Evolutionary conservation across 1,140 invertebrate species (phyloP).

Genomic region (Pseudachorutes palmiensis): DNA sequence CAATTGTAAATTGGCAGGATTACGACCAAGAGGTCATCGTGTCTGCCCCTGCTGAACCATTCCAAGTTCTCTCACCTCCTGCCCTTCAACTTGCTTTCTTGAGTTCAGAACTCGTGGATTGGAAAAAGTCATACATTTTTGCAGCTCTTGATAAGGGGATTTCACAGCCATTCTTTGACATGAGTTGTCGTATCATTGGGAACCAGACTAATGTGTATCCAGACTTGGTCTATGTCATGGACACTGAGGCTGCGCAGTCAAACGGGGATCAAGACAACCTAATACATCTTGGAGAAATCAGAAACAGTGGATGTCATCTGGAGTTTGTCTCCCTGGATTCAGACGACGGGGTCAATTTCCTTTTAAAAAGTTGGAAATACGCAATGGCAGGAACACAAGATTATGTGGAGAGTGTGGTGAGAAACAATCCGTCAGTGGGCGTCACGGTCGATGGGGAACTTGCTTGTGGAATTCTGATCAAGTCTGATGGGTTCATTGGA

Average conservation of each 20-base stretch:
- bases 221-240: not conserved
- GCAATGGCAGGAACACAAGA: not conserved
- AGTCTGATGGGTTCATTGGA: slow-evolving; percentile 7
- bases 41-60: not conserved
- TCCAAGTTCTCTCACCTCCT: not conserved
- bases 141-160: not conserved
- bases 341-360: slow-evolving; percentile 5
- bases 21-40: not conserved
- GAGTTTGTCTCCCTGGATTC: slow-evolving; percentile 8
- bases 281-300: not conserved
- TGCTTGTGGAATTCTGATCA: slow-evolving; percentile 11
- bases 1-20: too few species aligned
- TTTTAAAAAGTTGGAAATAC: slow-evolving; percentile 19
- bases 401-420: not conserved
- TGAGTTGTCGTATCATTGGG: not conserved
- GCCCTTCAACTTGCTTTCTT: not conserved
- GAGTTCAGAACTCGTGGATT: not conserved
- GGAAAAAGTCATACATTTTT: not conserved
- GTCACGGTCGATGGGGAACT: slow-evolving; percentile 1
- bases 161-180: not conserved
- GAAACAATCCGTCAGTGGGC: slow-evolving; percentile 3
- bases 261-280: too few species aligned
- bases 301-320: not conserved
- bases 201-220: not conserved
- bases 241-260: not conserved